Base-by-base conservation (phyloP, 2,797 vertebrate species). In the Schizothorax lantsangensis region DNA sequence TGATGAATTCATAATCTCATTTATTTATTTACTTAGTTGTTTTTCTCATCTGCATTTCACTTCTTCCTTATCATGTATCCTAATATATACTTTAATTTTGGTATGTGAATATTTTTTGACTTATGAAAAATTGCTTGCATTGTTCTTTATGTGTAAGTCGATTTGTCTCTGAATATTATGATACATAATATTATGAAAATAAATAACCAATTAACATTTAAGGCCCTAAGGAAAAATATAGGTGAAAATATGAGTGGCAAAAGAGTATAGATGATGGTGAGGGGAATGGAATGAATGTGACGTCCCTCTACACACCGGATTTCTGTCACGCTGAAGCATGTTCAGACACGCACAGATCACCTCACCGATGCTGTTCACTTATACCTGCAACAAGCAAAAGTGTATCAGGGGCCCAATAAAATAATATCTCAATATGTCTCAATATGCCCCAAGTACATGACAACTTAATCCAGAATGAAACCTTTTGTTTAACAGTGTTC, bases 401-500 rank as follows among this genome's bases (percentile, higher is more conserved):
- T 49, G 21, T 43, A 43, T 72, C 26, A 64, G 5, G 38, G 36
- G 19, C 10, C 8, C 23, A 75, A 33, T 10, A 52, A 52, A 5
- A 75, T 52, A 21, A 57, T 33, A 33, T 33, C 54, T 59, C 36
- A 78, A 19, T n/a, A 77, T 79, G 19, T 57, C 62, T 68, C 30
- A 66, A 6, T 36, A 66, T 36, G 11, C 21, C 62, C 11, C 6
- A 49, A 17, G 12, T 21, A 2, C 11, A 49, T 47, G 26, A n/a
- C 11, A 12, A 40, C 14, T 43, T 43, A 43, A 19, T 81, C 59
- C 17, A 68, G 62, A 81, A 68, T 36, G 26, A 81, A 33, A 12
- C 52, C 14, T 43, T 38, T 5, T 45, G 36, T 68, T 83, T 74
- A 81, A n/a, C 78, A 52, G 8, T 86, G 66, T 68, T 49, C 79